These are phyloP conservation scores for Probaryconus sp. DNA, from an alignment of 1,140 invertebrate genomes.

Conservation along the genomic window DNA sequence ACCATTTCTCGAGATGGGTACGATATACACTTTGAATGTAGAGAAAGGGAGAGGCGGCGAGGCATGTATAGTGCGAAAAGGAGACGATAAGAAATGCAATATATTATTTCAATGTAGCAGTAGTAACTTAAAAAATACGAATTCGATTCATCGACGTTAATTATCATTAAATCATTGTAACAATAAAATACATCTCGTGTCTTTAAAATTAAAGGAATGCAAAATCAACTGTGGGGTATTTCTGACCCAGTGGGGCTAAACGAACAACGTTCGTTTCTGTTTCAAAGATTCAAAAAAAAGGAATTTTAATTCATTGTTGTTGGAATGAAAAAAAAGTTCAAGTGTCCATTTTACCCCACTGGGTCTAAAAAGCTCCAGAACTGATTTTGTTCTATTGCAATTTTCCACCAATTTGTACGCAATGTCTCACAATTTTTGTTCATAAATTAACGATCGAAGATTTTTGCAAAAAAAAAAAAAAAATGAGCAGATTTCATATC, in stretches of 20 bases:
- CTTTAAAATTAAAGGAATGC: constrained; percentile 51
- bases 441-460: no score
- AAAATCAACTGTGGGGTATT: no score
- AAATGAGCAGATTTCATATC: no score
- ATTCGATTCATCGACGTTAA: constrained; percentile 64
- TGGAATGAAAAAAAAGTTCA: no score
- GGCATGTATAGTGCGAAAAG: constrained; percentile 64
- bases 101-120: constrained; percentile 71
- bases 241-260: no score
- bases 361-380: no score
- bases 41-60: constrained; percentile 63
- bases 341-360: no score
- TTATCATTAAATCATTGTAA: constrained; percentile 74
- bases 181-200: constrained; percentile 66
- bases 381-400: no score
- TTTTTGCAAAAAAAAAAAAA: no score
- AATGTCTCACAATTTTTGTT: constrained; percentile 21
- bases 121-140: constrained; percentile 73
- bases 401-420: constrained; percentile 19
- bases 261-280: no score
- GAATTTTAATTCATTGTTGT: no score
- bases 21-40: constrained; percentile 68
- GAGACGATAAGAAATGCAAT: constrained; percentile 69
- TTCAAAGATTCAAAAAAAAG: no score
- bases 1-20: constrained; percentile 72